These are phyloP conservation scores for Grammomys dolichurus DNA, from an alignment of 2,113 vertebrate genomes.

Conservation along the genomic window DNA sequence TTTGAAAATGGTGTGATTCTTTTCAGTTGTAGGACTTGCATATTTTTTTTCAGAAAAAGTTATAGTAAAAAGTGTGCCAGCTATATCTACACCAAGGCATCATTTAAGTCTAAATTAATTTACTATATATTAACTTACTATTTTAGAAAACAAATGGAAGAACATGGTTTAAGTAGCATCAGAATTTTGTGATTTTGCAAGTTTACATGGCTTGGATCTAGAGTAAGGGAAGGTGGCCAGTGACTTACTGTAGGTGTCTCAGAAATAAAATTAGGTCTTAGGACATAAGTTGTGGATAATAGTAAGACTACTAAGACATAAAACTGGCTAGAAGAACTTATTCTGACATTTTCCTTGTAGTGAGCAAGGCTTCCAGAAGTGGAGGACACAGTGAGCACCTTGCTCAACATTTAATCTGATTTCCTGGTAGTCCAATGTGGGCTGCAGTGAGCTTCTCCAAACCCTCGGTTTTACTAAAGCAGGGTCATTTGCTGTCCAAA, in stretches of 20 bases:
- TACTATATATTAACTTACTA: neutral
- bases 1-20: neutral
- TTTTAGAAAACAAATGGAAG: neutral
- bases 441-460: neutral
- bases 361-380: neutral
- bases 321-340: neutral
- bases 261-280: neutral
- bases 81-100: neutral
- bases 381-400: neutral
- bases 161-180: neutral
- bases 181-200: constrained; percentile 2
- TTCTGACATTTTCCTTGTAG: neutral
- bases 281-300: neutral
- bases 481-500: neutral
- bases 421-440: neutral
- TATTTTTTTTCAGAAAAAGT: neutral
- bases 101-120: neutral
- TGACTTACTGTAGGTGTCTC: neutral
- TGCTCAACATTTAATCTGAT: neutral
- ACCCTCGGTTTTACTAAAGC: neutral
- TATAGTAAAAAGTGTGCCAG: neutral
- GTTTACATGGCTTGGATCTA: neutral
- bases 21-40: neutral
- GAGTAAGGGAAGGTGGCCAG: neutral
- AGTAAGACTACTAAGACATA: neutral